Base-by-base conservation (phyloP, 2,113 vertebrate genomes). In the Cyanoderma ruficeps region DNA sequence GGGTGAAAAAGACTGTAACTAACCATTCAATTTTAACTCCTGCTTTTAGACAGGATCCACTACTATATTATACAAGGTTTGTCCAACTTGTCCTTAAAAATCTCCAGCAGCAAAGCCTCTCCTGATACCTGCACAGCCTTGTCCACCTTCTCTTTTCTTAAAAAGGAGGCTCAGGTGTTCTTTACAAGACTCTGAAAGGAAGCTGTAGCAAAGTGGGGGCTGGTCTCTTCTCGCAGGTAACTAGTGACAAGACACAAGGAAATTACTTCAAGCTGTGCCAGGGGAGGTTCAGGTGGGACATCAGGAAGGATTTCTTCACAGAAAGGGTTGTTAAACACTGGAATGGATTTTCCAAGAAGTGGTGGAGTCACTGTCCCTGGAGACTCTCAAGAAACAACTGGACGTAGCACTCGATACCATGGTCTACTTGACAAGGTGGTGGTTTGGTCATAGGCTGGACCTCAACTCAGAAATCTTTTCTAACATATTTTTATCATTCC, bases 381-480 rank as follows among this genome's bases (percentile, higher is more conserved):
- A 46, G 33, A 20, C 1, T 0, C 39, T 67, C 22, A 59, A 30
- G 28, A 50, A 67, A 46, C 28, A 67, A 46, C 28, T 39, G 42
- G 31, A 65, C 0, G 0, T 27, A 21, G 50, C 35, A 49, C 25
- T 56, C 0, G 0, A 28, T 41, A 33, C 11, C 22, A 44, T 7
- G 10, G 27, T 74, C 44, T 64, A 23, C 22, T 65, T 67, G 19
- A 67, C 19, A 67, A 52, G 33, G 42, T 39, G 15, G 12, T 33
- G 15, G 15, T 49, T 31, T 49, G 33, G 27, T 37, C 31, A 65
- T 10, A 81, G 27, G 18, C 11, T 37, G 19, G 60, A 82, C 33
- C 39, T 7, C 7, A 8, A 15, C 22, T 50, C 37, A 44, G 42
- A 65, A 37, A 30, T 23, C 25, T 44, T 74, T 74, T 28, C 37